Evolutionary conservation across 2,113 vertebrate species (phyloP), one percentile per base, ranked within the genome.

Genomic region (Hyaena hyaena): DNA sequence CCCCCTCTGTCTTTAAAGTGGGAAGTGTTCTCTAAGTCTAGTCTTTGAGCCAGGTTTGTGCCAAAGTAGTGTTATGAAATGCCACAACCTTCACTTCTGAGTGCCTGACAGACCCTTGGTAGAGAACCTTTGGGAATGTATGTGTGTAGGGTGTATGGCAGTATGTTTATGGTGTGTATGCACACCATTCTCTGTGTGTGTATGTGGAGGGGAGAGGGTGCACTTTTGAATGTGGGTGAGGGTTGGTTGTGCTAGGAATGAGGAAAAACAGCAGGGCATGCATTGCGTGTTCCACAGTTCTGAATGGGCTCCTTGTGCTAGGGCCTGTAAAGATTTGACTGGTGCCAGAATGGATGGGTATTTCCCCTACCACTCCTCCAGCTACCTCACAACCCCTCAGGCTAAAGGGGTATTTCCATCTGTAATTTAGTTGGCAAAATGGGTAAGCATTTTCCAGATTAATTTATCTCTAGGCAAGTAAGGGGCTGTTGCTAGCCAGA

Each of bases 401-500:
- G 48, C 53, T 93, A 95, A 55, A 93, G 39, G 58, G 43, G 3
- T 86, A 48, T 45, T 95, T 69, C 35, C 14, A 65, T 95, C 31
- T 74, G 31, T 84, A 95, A 92, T 90, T 87, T 83, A 96, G 68
- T 50, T 96, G 45, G 43, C 6, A 23, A 50, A 93, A 95, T 87
- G 58, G 45, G 53, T 91, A 90, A 93, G 58, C 53, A 76, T 50
- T 91, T 97, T 91, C 68, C 26, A 81, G 58, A 88, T 97, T 96
- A 92, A 96, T 26, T 93, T 92, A 43, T 92, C 63, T 96, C 24
- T 93, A 93, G 48, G 50, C 84, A 95, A 80, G 45, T 89, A 97
- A 97, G 11, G 53, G 74, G 50, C 79, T 43, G 68, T 79, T 97
- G 80, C 76, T 96, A 93, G 74, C 71, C 90, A 98, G 95, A 95